phyloP scores from a whole-genome alignment of 2,888 invertebrate genomes.

The Hybos culiciformis region DNA sequence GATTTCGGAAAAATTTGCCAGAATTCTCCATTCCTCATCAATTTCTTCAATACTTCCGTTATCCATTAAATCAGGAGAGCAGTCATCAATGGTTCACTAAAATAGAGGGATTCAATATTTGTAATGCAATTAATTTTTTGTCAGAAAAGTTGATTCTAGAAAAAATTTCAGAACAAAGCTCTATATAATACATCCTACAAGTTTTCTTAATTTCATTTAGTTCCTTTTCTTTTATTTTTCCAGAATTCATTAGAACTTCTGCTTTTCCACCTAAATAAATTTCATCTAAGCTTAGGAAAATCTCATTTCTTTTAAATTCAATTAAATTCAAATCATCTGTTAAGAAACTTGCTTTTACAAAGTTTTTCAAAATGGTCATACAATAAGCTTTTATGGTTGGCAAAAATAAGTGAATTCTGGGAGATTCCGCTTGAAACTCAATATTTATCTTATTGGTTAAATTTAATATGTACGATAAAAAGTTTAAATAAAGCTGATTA shows the following conservation, averaged over 20 bases:
- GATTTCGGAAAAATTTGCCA: constrained; percentile 5
- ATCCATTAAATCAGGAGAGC: constrained; percentile 5
- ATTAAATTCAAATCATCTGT: neutral
- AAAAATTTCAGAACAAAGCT: constrained; percentile 7
- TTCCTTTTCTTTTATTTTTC: neutral
- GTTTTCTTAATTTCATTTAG: neutral
- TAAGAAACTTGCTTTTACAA: neutral
- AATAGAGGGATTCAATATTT: constrained; percentile 6
- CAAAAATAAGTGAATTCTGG: constrained; percentile 2
- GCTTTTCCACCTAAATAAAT: neutral
- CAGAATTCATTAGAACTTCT: neutral
- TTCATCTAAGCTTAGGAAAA: neutral
- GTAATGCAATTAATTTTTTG: constrained; percentile 4
- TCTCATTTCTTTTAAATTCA: neutral
- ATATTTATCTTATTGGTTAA: neutral
- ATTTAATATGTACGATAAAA: neutral
- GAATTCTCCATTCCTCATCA: constrained; percentile 9
- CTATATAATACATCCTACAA: constrained; percentile 8
- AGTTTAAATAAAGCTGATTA: neutral
- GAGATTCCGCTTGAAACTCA: neutral
- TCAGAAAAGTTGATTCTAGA: constrained; percentile 7
- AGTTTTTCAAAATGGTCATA: constrained; percentile 1
- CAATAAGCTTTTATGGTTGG: neutral
- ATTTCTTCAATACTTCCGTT: constrained; percentile 7
- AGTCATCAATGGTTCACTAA: neutral